These are phyloP conservation scores for Poicephalus gulielmi DNA, from an alignment of 2,113 vertebrate genomes.

Conservation along the genomic window DNA sequence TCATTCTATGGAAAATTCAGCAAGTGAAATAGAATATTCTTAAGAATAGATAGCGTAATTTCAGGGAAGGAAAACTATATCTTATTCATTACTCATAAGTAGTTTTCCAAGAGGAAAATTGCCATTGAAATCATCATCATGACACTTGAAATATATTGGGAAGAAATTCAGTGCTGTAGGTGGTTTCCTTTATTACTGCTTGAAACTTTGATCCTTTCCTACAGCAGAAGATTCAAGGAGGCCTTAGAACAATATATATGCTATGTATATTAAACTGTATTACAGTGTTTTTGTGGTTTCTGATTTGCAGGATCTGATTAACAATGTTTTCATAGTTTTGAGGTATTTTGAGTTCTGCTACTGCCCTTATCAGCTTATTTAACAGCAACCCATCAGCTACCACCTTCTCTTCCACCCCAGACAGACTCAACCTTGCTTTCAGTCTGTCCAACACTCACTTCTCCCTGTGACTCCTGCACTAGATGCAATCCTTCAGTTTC, in stretches of 20 bases:
- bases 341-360: background rate
- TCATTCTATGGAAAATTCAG: background rate
- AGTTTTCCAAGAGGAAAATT: background rate
- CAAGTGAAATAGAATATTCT: constrained; percentile 1
- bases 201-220: background rate
- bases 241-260: background rate
- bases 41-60: background rate
- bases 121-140: background rate
- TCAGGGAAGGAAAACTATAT: background rate
- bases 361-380: background rate
- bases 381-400: background rate
- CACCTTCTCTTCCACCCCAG: background rate
- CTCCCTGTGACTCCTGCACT: background rate
- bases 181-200: background rate
- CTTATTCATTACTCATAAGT: background rate
- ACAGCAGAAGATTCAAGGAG: background rate
- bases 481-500: background rate
- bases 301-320: background rate
- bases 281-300: background rate
- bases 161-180: background rate
- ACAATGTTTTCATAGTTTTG: background rate
- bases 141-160: background rate
- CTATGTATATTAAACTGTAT: background rate
- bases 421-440: background rate
- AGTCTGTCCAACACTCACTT: background rate